Evolutionary conservation across 30 jellyfish, hydroid and myxozoan genomes (phyloP).

Genomic region (Pseudorhiza aurosa): DNA sequence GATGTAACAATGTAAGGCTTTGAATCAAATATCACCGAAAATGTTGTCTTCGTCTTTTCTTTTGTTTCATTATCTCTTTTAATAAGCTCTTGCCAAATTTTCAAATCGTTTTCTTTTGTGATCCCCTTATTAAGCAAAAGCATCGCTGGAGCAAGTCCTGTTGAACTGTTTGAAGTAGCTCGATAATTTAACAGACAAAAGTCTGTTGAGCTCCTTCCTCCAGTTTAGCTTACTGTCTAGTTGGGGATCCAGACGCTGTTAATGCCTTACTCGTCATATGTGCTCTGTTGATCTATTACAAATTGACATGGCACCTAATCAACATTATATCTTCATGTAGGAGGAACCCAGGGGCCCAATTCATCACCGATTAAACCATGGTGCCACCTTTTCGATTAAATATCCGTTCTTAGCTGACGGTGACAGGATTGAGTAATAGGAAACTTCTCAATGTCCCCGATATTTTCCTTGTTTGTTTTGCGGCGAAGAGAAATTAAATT

Average conservation of each 20-base stretch:
- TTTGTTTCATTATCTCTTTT: too few species aligned
- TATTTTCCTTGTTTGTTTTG: constrained; percentile 38
- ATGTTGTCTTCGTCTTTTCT: too few species aligned
- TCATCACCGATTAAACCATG: background rate
- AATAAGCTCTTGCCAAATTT: too few species aligned
- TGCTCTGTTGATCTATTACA: constrained; percentile 1
- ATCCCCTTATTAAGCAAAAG: too few species aligned
- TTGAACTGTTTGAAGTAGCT: too few species aligned
- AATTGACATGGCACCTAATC: constrained; percentile 28
- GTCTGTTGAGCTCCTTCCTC: too few species aligned
- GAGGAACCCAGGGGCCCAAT: constrained; percentile 30
- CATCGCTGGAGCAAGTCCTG: too few species aligned
- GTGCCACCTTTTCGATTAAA: constrained; percentile 2
- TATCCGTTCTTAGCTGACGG: constrained; percentile 36
- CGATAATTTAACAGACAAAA: too few species aligned
- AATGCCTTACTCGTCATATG: constrained; percentile 10
- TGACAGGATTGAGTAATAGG: constrained; percentile 33
- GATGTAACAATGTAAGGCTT: too few species aligned
- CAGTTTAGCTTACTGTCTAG: too few species aligned
- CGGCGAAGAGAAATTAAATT: constrained; percentile 40
- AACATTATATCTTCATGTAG: constrained; percentile 9
- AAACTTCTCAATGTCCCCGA: constrained; percentile 23
- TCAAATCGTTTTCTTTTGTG: too few species aligned
- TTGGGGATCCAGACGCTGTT: constrained; percentile 29
- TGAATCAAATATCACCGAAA: too few species aligned